Evolutionary conservation across 2,888 invertebrate species (phyloP), one percentile per base, ranked within the genome.

Genomic region (Cosmorhoe ocellata): DNA sequence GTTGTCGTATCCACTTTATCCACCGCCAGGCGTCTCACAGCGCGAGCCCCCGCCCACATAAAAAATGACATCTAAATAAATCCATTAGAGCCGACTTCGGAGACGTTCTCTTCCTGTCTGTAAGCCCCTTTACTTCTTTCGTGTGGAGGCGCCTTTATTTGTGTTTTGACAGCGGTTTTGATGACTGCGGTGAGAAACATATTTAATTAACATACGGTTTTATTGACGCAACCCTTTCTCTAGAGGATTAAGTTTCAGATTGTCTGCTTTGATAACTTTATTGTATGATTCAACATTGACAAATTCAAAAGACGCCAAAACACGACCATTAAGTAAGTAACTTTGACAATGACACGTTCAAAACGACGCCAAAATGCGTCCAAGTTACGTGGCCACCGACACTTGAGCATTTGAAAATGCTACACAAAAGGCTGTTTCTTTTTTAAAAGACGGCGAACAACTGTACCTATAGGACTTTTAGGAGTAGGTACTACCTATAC

Each of bases 31-130:
- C 84, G 81, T 80, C 81, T 73, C 79, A 64, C 72, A 61, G 71
- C 64, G 69, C 71, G 67, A 81, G 86, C 86, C 84, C 84, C 87
- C 89, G 89, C 89, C 89, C 89, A 90, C 89, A 88, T 89, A 89
- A 89, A 90, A 90, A 89, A 89, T 89, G 89, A 90, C 89, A 87
- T 90, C 89, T 89, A 90, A 90, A 90, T 90, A 89, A 88, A 89
- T 89, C 89, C 89, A 90, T 90, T 90, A 88, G 79, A 66, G 64
- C 65, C 54, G 64, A 66, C 66, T 52, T 56, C 71, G 70, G 72
- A 70, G 76, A 70, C 63, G 59, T 37, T 52, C 73, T 83, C 84
- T 85, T 87, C 88, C 86, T 85, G 86, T 84, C 79, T 76, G 71
- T 74, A 71, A 76, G 79, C 75, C 83, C 84, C 81, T 84, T 86